These are phyloP conservation scores for Phoronis australis DNA, from an alignment of 2,888 invertebrate genomes.

Conservation along the genomic window DNA sequence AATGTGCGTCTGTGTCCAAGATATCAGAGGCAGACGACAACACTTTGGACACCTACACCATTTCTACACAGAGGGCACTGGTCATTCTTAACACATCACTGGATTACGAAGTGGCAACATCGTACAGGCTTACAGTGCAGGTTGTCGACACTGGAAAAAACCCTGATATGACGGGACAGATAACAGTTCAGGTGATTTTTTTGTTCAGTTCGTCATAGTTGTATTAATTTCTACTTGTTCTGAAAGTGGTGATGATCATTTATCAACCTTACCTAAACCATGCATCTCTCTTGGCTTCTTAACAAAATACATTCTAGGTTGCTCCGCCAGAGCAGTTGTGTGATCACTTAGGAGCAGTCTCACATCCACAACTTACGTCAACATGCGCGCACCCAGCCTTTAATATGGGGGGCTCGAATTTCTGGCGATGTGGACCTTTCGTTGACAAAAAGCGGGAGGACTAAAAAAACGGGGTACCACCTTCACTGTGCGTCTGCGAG, in stretches of 20 bases:
- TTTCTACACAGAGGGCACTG: conserved; percentile 18
- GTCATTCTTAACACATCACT: conserved; percentile 22
- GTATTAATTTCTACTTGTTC: neutral
- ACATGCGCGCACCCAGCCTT: too few relatives aligned
- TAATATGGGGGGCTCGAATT: too few relatives aligned
- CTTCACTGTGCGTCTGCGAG: too few relatives aligned
- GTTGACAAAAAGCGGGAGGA: too few relatives aligned
- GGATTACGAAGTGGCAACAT: conserved; percentile 26
- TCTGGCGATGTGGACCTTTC: too few relatives aligned
- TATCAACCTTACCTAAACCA: too few relatives aligned
- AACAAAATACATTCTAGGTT: too few relatives aligned
- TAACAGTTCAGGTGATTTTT: conserved; percentile 26
- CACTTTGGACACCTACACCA: conserved; percentile 19
- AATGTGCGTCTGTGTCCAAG: conserved; percentile 14
- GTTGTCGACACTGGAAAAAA: conserved; percentile 21
- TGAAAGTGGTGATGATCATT: neutral
- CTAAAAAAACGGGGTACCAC: too few relatives aligned
- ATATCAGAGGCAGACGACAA: conserved; percentile 18
- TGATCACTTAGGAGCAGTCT: too few relatives aligned
- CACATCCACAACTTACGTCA: too few relatives aligned
- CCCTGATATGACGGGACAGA: conserved; percentile 22
- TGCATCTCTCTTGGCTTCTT: too few relatives aligned
- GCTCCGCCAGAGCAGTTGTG: too few relatives aligned
- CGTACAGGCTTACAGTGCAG: conserved; percentile 23
- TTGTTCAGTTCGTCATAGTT: neutral